These are phyloP conservation scores for Palaemon carinicauda DNA, from an alignment of 1,140 invertebrate genomes.

Conservation along the genomic window DNA sequence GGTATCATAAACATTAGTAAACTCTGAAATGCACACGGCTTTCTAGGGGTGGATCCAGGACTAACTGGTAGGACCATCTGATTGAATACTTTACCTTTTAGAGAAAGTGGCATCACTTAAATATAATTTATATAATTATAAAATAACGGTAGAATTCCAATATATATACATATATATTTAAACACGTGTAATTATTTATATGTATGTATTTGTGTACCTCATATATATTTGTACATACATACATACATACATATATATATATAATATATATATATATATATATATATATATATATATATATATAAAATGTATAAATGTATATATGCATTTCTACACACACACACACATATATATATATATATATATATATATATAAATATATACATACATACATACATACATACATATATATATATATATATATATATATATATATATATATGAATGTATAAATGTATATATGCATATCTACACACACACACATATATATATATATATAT, in stretches of 20 bases:
- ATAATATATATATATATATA: too few species aligned
- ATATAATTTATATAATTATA: not conserved
- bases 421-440: not conserved
- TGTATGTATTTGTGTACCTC: too few species aligned
- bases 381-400: not conserved
- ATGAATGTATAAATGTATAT: not conserved
- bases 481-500: not conserved
- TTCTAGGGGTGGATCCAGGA: too few species aligned
- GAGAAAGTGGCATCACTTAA: too few species aligned
- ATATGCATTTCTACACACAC: not conserved
- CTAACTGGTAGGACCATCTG: too few species aligned
- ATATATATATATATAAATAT: not conserved
- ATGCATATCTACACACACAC: not conserved
- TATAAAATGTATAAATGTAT: not conserved
- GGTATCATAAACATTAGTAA: too few species aligned
- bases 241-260: too few species aligned
- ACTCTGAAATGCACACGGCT: too few species aligned
- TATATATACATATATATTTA: too few species aligned
- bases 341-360: not conserved
- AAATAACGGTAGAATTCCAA: not conserved
- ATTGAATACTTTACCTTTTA: too few species aligned
- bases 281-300: not conserved
- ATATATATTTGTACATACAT: too few species aligned
- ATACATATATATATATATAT: not conserved
- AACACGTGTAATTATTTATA: too few species aligned